These are phyloP conservation scores for Polylopha cassiicola DNA, from an alignment of 2,888 invertebrate genomes.

Conservation along the genomic window DNA sequence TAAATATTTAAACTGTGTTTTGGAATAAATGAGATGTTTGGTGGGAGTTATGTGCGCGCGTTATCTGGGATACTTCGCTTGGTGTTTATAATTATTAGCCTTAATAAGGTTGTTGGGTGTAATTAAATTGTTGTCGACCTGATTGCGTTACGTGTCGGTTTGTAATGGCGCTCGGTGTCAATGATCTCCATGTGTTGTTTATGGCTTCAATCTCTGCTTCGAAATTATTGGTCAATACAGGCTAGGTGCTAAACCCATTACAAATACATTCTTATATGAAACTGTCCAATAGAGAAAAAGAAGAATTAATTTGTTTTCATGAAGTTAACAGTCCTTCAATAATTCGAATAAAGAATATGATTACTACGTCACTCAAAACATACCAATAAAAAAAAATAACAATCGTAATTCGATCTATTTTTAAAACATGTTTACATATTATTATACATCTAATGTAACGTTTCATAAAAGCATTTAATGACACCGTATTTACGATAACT, in stretches of 20 bases:
- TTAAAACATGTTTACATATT: too few species aligned
- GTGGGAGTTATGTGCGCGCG: constrained; percentile 36
- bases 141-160: constrained; percentile 6
- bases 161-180: not conserved
- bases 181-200: not conserved
- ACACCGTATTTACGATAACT: constrained; percentile 2
- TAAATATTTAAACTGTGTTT: constrained; percentile 41
- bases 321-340: too few species aligned
- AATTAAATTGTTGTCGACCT: constrained; percentile 21
- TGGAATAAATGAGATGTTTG: constrained; percentile 50
- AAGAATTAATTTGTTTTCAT: too few species aligned
- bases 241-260: too few species aligned
- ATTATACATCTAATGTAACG: too few species aligned
- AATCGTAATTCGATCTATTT: too few species aligned
- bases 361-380: too few species aligned
- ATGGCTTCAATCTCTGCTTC: not conserved
- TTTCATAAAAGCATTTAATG: constrained; percentile 6
- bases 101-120: constrained; percentile 28
- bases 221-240: not conserved
- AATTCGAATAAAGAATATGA: too few species aligned
- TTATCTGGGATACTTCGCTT: constrained; percentile 14
- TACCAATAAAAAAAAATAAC: too few species aligned
- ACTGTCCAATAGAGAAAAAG: too few species aligned
- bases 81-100: constrained; percentile 29
- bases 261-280: too few species aligned